phyloP scores from a whole-genome alignment of 2,888 invertebrate species.

The Scaptomyza cyrtandrae region DNA sequence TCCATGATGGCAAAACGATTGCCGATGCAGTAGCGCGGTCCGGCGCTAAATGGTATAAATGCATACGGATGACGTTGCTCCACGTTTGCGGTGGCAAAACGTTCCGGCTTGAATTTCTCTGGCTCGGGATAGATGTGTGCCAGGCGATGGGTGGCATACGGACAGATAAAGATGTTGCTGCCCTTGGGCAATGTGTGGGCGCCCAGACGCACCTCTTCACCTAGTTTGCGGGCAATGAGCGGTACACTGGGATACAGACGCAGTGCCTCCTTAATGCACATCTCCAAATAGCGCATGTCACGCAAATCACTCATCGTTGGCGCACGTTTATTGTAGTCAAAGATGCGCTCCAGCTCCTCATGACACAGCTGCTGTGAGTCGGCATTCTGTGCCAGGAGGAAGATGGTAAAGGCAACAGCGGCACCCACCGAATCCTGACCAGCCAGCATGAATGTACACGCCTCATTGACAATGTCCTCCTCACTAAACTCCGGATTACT shows the following conservation, averaged over 20 bases:
- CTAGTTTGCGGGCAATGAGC: constrained; percentile 82
- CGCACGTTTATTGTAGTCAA: constrained; percentile 83
- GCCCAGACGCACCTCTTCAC: constrained; percentile 84
- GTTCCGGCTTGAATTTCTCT: constrained; percentile 86
- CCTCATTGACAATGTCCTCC: constrained; percentile 87
- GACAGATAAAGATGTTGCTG: constrained; percentile 86
- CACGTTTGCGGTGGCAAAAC: constrained; percentile 86
- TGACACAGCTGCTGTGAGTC: constrained; percentile 85
- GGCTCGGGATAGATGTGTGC: constrained; percentile 86
- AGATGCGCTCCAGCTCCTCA: constrained; percentile 85
- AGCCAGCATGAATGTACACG: constrained; percentile 88
- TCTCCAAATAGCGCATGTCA: constrained; percentile 88
- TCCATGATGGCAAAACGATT: constrained; percentile 87
- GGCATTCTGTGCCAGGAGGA: constrained; percentile 86
- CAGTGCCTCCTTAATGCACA: constrained; percentile 89
- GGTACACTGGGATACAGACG: constrained; percentile 85
- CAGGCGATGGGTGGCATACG: constrained; percentile 86
- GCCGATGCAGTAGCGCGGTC: constrained; percentile 86
- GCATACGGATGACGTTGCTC: constrained; percentile 86
- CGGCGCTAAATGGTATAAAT: constrained; percentile 87
- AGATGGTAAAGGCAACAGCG: constrained; percentile 86
- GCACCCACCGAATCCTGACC: constrained; percentile 88
- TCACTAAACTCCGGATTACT: constrained; percentile 85
- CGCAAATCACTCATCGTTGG: constrained; percentile 86
- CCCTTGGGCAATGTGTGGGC: constrained; percentile 86